Conservation (phyloP, 1,140 invertebrate genomes). For the Papilio glaucus region DNA sequence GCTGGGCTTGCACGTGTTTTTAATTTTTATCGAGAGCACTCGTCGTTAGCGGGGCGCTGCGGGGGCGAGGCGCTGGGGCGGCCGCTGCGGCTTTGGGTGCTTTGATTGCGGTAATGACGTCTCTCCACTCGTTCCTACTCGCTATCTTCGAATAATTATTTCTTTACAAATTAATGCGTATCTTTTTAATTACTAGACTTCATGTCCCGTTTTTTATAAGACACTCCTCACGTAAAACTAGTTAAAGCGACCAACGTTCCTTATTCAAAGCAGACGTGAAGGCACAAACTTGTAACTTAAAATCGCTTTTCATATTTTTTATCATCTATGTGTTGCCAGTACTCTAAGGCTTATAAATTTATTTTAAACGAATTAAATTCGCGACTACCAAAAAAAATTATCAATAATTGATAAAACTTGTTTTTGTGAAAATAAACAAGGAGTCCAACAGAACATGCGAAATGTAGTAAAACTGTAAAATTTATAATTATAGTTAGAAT, state of each 20-base stretch:
- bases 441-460: too few species aligned
- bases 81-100: conserved; percentile 66
- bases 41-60: conserved; percentile 64
- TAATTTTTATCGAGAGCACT: conserved; percentile 84
- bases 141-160: conserved; percentile 77
- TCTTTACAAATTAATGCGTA: conserved; percentile 69
- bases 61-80: conserved; percentile 44
- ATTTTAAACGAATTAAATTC: neutral
- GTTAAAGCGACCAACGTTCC: conserved; percentile 2
- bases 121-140: conserved; percentile 66
- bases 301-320: neutral
- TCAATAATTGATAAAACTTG: too few species aligned
- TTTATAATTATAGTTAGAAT: too few species aligned
- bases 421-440: too few species aligned
- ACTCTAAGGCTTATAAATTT: neutral
- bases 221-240: conserved; percentile 20
- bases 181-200: conserved; percentile 68
- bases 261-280: neutral
- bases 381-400: too few species aligned
- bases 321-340: neutral
- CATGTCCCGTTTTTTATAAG: conserved; percentile 31
- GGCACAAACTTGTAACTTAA: neutral
- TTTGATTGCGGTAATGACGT: conserved; percentile 83
- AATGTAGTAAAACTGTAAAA: too few species aligned
- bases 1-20: conserved; percentile 82